Evolutionary conservation across 2,113 vertebrate genomes (phyloP).

Genomic region (Esox niger): DNA sequence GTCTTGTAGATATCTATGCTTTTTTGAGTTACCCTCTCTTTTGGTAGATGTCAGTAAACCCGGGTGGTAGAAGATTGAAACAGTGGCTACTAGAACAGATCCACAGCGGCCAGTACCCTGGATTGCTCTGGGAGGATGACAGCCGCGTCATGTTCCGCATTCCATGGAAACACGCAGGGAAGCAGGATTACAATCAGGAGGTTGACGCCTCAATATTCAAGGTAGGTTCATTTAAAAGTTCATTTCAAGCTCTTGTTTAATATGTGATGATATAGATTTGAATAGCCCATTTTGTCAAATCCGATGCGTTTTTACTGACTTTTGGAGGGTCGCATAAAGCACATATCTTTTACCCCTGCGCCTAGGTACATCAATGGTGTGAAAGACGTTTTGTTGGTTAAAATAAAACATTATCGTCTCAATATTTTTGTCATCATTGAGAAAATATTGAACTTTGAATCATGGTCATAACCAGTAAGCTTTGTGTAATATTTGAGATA

Average conservation of each 20-base stretch:
- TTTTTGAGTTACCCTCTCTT: no score
- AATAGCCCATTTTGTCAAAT: no score
- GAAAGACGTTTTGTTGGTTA: no score
- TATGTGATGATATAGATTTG: no score
- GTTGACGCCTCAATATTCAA: slow-evolving; percentile 97
- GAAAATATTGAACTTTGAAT: no score
- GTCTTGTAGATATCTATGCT: no score
- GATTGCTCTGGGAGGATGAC: slow-evolving; percentile 92
- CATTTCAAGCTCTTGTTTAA: neutral
- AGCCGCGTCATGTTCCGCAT: slow-evolving; percentile 91
- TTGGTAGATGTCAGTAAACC: slow-evolving; percentile 82
- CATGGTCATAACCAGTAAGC: no score
- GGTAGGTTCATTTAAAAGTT: slow-evolving; percentile 65
- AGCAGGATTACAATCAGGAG: slow-evolving; percentile 98
- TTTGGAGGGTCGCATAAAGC: neutral
- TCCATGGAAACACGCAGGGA: slow-evolving; percentile 96
- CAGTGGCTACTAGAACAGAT: slow-evolving; percentile 98
- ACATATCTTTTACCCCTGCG: neutral
- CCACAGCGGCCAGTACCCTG: slow-evolving; percentile 83
- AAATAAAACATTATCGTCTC: no score
- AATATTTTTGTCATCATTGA: no score
- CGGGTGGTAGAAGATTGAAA: slow-evolving; percentile 83
- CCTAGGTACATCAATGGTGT: neutral
- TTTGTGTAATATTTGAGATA: no score
- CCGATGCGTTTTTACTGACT: no score